Evolutionary conservation across 2,888 invertebrate species (phyloP).

Genomic region (Nesidiocoris tenuis): DNA sequence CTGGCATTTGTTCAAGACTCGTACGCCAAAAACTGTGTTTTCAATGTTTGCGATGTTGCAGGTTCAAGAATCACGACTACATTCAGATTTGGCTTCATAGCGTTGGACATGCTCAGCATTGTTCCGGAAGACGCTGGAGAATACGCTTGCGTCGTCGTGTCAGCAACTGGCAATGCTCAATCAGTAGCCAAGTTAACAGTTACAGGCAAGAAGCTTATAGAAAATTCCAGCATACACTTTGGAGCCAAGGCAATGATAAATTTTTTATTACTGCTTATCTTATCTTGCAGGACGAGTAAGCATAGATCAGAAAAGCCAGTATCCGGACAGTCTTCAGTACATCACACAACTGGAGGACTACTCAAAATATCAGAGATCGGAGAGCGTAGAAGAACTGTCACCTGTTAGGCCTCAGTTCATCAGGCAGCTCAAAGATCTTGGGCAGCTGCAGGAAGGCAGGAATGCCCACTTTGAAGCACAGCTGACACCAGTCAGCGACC

Average conservation of each 20-base stretch:
- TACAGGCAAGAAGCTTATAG: conserved; percentile 56
- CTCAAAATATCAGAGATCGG: conserved; percentile 80
- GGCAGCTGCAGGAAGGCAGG: conserved; percentile 83
- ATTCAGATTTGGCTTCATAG: conserved; percentile 97
- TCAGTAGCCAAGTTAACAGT: conserved; percentile 80
- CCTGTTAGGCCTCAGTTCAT: conserved; percentile 84
- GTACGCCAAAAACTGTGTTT: too few relatives aligned
- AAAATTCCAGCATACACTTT: too few relatives aligned
- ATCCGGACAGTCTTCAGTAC: conserved; percentile 87
- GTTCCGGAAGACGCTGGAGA: conserved; percentile 84
- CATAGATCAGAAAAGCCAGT: conserved; percentile 84
- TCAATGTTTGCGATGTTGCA: conserved; percentile 54
- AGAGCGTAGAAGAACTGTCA: conserved; percentile 77
- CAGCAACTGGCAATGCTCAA: conserved; percentile 82
- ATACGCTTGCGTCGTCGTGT: conserved; percentile 84
- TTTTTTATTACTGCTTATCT: too few relatives aligned
- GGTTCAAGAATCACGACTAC: conserved; percentile 93
- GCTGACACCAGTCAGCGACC: conserved; percentile 86
- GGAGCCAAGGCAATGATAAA: too few relatives aligned
- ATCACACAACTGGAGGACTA: conserved; percentile 89
- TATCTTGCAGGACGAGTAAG: conserved; percentile 61
- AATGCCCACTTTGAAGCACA: conserved; percentile 93
- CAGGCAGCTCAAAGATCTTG: conserved; percentile 80
- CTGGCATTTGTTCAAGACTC: too few relatives aligned
- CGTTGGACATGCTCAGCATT: conserved; percentile 85